phyloP scores from a whole-genome alignment of 2,888 invertebrate genomes.

The Acleris literana region DNA sequence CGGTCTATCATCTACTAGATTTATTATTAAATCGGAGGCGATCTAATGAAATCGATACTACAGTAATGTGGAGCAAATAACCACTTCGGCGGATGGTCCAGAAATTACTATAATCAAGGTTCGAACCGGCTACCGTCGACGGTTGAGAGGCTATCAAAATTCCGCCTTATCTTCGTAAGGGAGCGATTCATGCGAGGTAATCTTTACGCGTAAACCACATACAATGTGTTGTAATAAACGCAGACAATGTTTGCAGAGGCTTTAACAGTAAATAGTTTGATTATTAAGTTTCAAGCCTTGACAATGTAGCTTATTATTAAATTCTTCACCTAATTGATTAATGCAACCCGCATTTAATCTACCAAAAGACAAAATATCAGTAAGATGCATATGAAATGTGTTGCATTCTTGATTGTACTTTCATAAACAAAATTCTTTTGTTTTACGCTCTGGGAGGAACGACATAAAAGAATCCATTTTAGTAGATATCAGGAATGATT shows the following conservation, averaged over 20 bases:
- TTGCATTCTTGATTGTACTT: too few species aligned
- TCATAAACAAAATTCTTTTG: too few species aligned
- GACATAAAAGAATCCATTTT: too few species aligned
- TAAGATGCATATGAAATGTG: too few species aligned
- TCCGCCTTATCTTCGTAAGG: slow-evolving; percentile 38
- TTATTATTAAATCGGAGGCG: slow-evolving; percentile 69
- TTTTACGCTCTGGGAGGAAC: too few species aligned
- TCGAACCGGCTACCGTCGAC: slow-evolving; percentile 56
- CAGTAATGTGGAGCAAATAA: slow-evolving; percentile 68
- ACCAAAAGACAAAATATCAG: too few species aligned
- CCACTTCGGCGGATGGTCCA: slow-evolving; percentile 51
- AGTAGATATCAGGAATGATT: too few species aligned
- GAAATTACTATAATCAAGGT: slow-evolving; percentile 73
- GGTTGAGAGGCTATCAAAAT: slow-evolving; percentile 41
- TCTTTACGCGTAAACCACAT: not conserved
- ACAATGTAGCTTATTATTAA: too few species aligned
- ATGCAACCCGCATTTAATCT: too few species aligned
- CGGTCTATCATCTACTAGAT: slow-evolving; percentile 54
- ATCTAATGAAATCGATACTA: slow-evolving; percentile 78
- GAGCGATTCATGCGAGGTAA: not conserved
- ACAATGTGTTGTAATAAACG: not conserved
- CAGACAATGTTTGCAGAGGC: not conserved
- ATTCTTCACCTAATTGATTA: too few species aligned
- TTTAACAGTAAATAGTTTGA: not conserved
- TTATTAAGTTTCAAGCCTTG: too few species aligned